Evolutionary conservation across 2,797 vertebrate genomes (phyloP).

Genomic region (Falco berigora): DNA sequence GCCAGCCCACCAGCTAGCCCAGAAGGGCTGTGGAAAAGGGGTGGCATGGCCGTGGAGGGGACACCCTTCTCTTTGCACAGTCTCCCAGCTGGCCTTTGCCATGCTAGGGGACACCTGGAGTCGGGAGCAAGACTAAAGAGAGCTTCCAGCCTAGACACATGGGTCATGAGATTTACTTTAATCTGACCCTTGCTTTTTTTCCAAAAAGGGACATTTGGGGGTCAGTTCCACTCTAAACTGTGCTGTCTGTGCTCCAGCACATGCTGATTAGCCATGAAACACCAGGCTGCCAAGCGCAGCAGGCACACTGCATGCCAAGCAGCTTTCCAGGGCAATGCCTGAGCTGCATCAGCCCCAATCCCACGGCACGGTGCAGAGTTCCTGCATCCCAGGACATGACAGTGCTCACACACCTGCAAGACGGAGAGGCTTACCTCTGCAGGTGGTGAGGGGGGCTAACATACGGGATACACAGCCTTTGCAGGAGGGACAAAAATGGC

Average conservation of each 20-base stretch:
- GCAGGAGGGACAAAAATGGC: not conserved
- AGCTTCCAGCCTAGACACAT: not conserved
- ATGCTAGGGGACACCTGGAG: not conserved
- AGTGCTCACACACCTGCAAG: no score
- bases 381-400: not conserved
- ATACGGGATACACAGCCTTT: not conserved
- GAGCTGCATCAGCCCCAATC: not conserved
- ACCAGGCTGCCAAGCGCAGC: conserved; percentile 1
- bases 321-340: not conserved
- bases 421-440: not conserved
- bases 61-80: not conserved
- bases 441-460: not conserved
- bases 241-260: not conserved
- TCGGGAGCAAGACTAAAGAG: not conserved
- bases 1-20: not conserved
- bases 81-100: not conserved
- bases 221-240: not conserved
- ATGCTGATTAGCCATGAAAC: not conserved
- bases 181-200: not conserved
- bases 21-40: not conserved
- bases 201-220: not conserved
- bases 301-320: conserved; percentile 10
- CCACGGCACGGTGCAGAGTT: fast-evolving
- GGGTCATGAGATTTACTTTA: not conserved
- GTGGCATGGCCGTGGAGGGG: not conserved